Conservation (phyloP, 2,888 invertebrate genomes). For the Apotomis betuletana region DNA sequence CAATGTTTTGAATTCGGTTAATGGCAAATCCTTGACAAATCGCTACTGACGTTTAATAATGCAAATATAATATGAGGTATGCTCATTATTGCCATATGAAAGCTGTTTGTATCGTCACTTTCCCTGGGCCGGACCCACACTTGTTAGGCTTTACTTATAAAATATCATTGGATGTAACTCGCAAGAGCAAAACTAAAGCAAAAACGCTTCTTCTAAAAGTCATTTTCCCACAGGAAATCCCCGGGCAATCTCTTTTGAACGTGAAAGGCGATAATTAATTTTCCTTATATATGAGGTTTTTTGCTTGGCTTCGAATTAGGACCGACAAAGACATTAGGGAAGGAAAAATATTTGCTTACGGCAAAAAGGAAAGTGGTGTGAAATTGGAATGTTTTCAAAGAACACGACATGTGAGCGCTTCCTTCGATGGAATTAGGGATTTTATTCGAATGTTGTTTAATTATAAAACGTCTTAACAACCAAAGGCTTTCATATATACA, state of each 20-base stretch:
- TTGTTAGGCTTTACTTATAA: no score
- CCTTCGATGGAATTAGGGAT: slow-evolving; percentile 14
- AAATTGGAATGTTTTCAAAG: slow-evolving; percentile 28
- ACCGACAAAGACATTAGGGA: slow-evolving; percentile 28
- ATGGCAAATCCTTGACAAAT: no score
- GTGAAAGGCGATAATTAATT: slow-evolving; percentile 39
- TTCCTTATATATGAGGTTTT: slow-evolving; percentile 40
- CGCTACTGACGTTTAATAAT: no score
- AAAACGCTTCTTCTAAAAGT: slow-evolving; percentile 37
- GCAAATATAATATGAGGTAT: no score
- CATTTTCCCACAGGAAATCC: slow-evolving; percentile 36
- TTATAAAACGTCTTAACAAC: slow-evolving; percentile 1
- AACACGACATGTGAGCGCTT: slow-evolving; percentile 7
- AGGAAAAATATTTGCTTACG: slow-evolving; percentile 40
- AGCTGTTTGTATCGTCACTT: no score
- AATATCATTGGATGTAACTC: background rate
- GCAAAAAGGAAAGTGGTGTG: slow-evolving; percentile 27
- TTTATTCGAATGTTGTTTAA: background rate
- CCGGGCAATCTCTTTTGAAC: slow-evolving; percentile 37
- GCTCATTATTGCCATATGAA: no score
- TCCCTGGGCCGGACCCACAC: no score
- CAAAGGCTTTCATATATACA: background rate
- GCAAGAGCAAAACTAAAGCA: slow-evolving; percentile 22
- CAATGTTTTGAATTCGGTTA: no score
- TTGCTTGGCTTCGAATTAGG: slow-evolving; percentile 38